Evolutionary conservation across 2,888 invertebrate species (phyloP), one percentile per base, ranked within the genome.

Genomic region (Orchesellides sinensis): DNA sequence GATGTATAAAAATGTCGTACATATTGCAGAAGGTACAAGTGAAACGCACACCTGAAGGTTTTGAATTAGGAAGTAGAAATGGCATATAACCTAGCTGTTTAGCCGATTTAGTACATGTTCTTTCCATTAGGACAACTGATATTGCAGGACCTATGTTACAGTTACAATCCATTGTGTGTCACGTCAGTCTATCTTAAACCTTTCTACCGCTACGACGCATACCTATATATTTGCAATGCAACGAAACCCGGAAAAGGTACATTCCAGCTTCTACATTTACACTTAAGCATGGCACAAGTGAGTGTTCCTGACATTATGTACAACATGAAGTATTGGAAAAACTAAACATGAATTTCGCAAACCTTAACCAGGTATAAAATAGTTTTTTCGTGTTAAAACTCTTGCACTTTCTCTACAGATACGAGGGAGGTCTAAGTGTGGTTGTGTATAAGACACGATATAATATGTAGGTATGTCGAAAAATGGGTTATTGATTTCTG

Each of bases 1-100:
- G n/a, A n/a, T n/a, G n/a, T n/a, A n/a, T n/a, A n/a, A n/a, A n/a
- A n/a, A n/a, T n/a, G 47, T 47, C n/a, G n/a, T 14, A 8, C 8
- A 12, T 14, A 47, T 14, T 4, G 47, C n/a, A 47, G n/a, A 47
- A 8, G n/a, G 47, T 3, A 3, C 47, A 17, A 6, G 47, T 47
- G 47, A 8, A 47, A 47, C n/a, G n/a, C 47, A 25, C 23, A 54
- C 54, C 54, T 54, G 54, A 54, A 54, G n/a, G 25, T 54, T 54
- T 54, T 54, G 54, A 23, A n/a, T n/a, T n/a, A n/a, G n/a, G n/a
- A 54, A 54, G 8, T 23, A 19, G 54, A 54, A 25, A 54, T 23
- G 54, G 54, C 25, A 54, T 54, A 54, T 25, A 25, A 10, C 54
- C 14, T 25, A 54, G 54, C 25, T 54, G 25, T 54, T 25, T 54